Evolutionary conservation across 1,140 invertebrate species (phyloP).

Genomic region (Meloidogyne chitwoodi): DNA sequence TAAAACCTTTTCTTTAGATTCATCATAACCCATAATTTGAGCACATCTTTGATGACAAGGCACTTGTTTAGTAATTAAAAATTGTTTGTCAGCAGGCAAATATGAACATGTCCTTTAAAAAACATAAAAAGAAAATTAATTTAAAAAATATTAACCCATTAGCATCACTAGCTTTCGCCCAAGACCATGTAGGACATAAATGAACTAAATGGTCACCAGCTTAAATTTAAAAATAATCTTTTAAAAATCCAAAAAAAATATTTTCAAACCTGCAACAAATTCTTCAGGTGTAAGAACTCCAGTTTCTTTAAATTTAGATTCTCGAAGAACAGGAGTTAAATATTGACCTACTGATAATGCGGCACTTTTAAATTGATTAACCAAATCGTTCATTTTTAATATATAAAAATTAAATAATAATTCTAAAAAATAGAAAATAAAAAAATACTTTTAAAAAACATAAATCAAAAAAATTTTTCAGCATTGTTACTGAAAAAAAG

Average conservation of each 20-base stretch:
- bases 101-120: constrained; percentile 36
- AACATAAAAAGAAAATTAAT: neutral
- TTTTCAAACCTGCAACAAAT: constrained; percentile 55
- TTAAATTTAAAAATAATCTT: constrained; percentile 77
- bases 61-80: constrained; percentile 87
- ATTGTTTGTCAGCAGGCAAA: constrained; percentile 79
- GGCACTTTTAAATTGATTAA: constrained; percentile 30
- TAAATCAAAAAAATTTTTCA: neutral
- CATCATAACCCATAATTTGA: constrained; percentile 78
- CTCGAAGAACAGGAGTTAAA: constrained; percentile 90
- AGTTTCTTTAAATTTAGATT: constrained; percentile 96
- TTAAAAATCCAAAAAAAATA: neutral
- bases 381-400: constrained; percentile 36
- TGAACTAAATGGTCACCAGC: constrained; percentile 92
- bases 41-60: constrained; percentile 63
- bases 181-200: constrained; percentile 99
- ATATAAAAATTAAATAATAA: neutral
- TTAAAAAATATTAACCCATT: constrained; percentile 62
- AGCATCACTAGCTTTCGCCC: constrained; percentile 80
- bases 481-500: neutral
- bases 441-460: neutral
- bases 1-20: constrained; percentile 72
- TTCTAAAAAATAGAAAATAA: neutral
- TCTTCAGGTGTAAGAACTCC: constrained; percentile 84
- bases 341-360: constrained; percentile 77